These are phyloP conservation scores for Seira musarum DNA, from an alignment of 2,888 invertebrate species.

Conservation along the genomic window DNA sequence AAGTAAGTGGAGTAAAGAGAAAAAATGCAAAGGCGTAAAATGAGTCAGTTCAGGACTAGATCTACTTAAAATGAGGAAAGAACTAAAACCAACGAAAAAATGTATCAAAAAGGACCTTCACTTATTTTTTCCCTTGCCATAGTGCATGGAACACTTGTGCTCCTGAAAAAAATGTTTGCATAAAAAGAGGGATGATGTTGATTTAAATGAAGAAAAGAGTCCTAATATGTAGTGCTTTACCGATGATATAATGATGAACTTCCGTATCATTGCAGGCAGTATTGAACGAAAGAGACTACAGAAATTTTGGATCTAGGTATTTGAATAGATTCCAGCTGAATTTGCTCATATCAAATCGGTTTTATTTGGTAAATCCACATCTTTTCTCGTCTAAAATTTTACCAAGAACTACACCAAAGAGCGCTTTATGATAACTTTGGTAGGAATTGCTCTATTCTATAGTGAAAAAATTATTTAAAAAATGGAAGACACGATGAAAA, in stretches of 20 bases:
- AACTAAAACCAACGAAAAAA: too few species aligned
- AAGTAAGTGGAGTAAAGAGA: neutral
- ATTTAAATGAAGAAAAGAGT: constrained; percentile 30
- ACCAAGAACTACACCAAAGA: too few species aligned
- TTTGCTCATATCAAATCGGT: too few species aligned
- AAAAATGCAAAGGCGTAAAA: neutral
- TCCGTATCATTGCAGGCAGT: neutral
- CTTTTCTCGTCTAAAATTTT: too few species aligned
- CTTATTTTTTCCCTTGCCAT: neutral
- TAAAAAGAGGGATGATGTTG: constrained; percentile 34
- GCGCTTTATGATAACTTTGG: too few species aligned
- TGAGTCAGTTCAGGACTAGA: too few species aligned
- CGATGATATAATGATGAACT: too few species aligned
- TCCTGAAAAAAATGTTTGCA: neutral
- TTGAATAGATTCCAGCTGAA: too few species aligned
- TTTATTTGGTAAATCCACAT: constrained; percentile 24
- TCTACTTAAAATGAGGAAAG: too few species aligned
- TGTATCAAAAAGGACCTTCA: neutral
- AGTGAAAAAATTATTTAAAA: constrained; percentile 29
- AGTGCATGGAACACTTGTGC: constrained; percentile 16
- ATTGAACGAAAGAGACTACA: too few species aligned
- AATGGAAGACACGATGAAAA: constrained; percentile 19
- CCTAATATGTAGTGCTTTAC: constrained; percentile 6
- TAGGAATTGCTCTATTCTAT: too few species aligned
- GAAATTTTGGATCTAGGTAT: too few species aligned